Conservation (phyloP, 1,140 invertebrate species). For the Caenorhabditis remanei region DNA sequence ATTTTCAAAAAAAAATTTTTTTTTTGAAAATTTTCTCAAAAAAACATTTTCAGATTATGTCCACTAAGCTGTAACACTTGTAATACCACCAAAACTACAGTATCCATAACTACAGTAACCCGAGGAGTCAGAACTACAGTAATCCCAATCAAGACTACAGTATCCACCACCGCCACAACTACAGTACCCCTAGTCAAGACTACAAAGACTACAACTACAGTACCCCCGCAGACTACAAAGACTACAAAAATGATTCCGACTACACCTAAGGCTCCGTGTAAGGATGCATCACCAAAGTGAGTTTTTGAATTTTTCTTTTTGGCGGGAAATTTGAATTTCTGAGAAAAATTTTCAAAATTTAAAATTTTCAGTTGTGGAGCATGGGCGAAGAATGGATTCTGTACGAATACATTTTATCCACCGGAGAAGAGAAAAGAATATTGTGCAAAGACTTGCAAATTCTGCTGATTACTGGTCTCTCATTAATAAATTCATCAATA, state of each 20-base stretch:
- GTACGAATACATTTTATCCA: slow-evolving; percentile 45
- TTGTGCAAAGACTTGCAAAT: slow-evolving; percentile 33
- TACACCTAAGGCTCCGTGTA: not conserved
- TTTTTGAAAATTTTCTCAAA: too few species aligned
- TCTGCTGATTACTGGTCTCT: not conserved
- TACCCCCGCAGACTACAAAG: not conserved
- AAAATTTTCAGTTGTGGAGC: not conserved
- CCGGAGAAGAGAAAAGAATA: slow-evolving; percentile 41
- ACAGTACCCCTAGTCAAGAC: not conserved
- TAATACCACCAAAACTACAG: not conserved
- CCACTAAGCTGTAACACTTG: not conserved
- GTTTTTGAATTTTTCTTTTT: not conserved
- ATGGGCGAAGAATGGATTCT: slow-evolving; percentile 42
- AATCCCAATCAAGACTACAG: not conserved
- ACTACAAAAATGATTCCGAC: not conserved
- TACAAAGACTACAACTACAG: not conserved
- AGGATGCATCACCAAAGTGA: slow-evolving; percentile 24
- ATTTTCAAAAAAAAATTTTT: not conserved
- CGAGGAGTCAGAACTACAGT: not conserved
- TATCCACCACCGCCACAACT: not conserved
- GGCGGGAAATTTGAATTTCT: not conserved
- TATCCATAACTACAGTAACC: slow-evolving; percentile 10
- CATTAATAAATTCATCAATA: not conserved
- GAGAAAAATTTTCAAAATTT: not conserved
- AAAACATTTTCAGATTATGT: slow-evolving; percentile 1